Base-by-base conservation (phyloP, 2,113 vertebrate genomes). In the Onychostruthus taczanowskii region DNA sequence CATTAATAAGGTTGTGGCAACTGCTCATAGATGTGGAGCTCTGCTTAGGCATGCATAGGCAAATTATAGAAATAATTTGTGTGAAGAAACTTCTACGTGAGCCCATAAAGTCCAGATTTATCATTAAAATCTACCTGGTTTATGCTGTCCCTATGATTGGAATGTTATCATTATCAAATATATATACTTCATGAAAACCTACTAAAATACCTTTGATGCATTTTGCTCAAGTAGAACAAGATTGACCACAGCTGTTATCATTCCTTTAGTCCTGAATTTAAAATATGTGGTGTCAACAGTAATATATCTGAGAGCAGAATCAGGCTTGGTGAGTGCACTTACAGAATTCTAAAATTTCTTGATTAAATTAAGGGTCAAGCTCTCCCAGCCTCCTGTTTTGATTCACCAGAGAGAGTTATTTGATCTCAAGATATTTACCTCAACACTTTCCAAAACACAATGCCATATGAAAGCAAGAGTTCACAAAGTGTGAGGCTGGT, bases 391-490 rank as follows among this genome's bases (percentile, higher is more conserved):
- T 46, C 70, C 80, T 91, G 17, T 70, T 94, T 88, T 91, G 7
- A 31, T 90, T 69, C n/a, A 80, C 5, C 10, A 50, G 59, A 70
- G 16, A 44, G 43, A 53, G 16, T 83, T 78, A 72, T 53, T 72
- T 87, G 46, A 73, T 87, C 31, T 83, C 50, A 56, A 66, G 62
- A 5, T 76, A 69, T 77, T 93, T 91, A 67, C 50, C 31, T 75
- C 78, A 35, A 43, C 31, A 31, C 27, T 87, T 94, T 94, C 82
- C 87, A 93, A 94, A 93, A 79, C 87, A 87, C 13, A 64, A 21
- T 76, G 20, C 3, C 10, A 13, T 69, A n/a, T 26, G 59, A 83
- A 91, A 91, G 35, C 12, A 82, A 84, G 30, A 11, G 20, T 49
- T 89, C 21, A 30, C 21, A 35, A 83, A 66, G 20, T 44, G 55